Base-by-base conservation (phyloP, 2,888 invertebrate species). In the Phoenoteleia sp. region DNA sequence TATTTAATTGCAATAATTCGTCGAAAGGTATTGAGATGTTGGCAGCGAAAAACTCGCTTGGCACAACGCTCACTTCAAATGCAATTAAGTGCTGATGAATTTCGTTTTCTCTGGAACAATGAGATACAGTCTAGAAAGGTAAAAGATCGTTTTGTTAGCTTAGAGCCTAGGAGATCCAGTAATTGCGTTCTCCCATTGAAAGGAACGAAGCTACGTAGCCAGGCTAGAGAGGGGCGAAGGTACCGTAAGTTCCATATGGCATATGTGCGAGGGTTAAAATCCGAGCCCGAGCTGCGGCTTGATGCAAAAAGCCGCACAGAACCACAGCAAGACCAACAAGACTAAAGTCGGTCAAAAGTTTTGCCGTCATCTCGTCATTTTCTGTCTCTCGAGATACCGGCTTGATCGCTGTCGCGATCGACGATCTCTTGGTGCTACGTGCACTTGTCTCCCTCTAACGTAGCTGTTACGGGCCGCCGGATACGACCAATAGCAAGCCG, bases 391-490 rank as follows among this genome's bases (percentile, higher is more conserved):
- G 39, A 49, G 39, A 58, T 75, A 64, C 29, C 45, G 58, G 62
- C 49, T 66, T 62, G 58, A 76, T 75, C 64, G 72, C 52, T 4
- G 29, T 13, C 58, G 39, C 75, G 64, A 81, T 84, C 84, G 54
- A 69, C 80, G 82, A 75, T 80, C 86, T 74, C 81, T 81, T 33
- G 67, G 81, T 49, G 66, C 21, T 45, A 11, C 11, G 80, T 86
- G 88, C 91, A 91, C 90, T 90, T 91, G 91, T 90, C 89, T 87
- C 86, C 58, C 74, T 76, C 75, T 83, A 80, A 75, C 86, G 79
- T 64, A 47, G 77, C 85, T 86, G 90, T 90, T 90, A 89, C 88
- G 88, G 88, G 82, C 88, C 86, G 87, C 67, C 81, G 88, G 83
- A 86, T 77, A 77, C 83, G 86, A 69, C 92, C 93, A 92, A 92